Percentiles rank a stretch among this genome's conserved stretches.
Conservation (phyloP, 2,797 vertebrate genomes). For the Dendrocincla fuliginosa region DNA sequence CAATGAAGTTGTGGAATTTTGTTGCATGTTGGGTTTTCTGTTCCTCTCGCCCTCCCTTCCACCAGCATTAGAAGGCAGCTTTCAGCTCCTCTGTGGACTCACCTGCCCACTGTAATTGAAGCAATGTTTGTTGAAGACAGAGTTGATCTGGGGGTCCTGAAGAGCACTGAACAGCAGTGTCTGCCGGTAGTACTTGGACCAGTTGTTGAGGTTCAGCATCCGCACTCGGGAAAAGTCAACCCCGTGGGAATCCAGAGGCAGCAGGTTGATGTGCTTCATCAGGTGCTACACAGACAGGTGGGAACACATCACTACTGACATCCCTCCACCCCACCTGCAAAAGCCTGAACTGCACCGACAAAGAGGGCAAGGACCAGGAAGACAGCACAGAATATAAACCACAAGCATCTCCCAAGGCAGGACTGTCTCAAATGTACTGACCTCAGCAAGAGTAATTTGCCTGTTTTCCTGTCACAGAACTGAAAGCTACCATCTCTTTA, state of each 20-base stretch:
- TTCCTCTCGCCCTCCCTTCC: background rate
- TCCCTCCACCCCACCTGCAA: background rate
- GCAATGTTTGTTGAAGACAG: constrained; percentile 89
- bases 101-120: constrained; percentile 91
- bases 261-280: constrained; percentile 90
- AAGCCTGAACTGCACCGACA: background rate
- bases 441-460: background rate
- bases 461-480: background rate
- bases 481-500: background rate
- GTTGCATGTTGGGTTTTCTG: accelerated
- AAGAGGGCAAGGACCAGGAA: background rate
- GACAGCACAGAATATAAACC: background rate
- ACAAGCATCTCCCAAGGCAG: background rate
- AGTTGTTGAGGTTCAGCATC: constrained; percentile 93
- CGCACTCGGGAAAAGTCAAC: constrained; percentile 96
- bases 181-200: constrained; percentile 90
- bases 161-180: constrained; percentile 91
- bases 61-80: background rate
- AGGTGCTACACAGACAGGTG: constrained; percentile 80
- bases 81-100: background rate
- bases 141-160: constrained; percentile 93
- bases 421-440: background rate
- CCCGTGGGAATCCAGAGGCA: constrained; percentile 89
- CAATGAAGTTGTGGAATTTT: background rate
- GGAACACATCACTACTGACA: background rate